These are phyloP conservation scores for Apodemia duryi DNA, from an alignment of 2,888 invertebrate genomes.

Conservation along the genomic window DNA sequence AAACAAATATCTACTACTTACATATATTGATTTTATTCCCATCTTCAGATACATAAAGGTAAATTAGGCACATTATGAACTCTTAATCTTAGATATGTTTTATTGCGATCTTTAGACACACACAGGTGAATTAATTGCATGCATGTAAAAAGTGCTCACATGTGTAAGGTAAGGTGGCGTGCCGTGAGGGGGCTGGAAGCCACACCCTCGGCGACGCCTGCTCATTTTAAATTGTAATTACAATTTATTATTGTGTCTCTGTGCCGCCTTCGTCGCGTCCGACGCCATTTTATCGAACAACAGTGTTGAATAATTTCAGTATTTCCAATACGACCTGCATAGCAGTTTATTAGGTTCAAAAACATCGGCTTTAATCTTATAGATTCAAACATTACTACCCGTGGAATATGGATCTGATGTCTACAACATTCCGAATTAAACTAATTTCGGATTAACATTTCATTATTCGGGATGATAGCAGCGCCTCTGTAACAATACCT, in stretches of 20 bases:
- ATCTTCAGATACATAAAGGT: conserved; percentile 22
- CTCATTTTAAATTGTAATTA: conserved; percentile 80
- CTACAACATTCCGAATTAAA: too few species aligned
- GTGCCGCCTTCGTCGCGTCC: conserved; percentile 69
- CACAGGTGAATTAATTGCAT: conserved; percentile 50
- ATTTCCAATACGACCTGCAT: conserved; percentile 28
- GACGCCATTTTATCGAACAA: conserved; percentile 73
- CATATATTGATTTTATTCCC: conserved; percentile 26
- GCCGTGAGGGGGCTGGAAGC: conserved; percentile 60
- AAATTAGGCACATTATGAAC: too few species aligned
- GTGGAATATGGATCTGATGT: too few species aligned
- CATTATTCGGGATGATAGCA: too few species aligned
- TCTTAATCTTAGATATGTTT: too few species aligned
- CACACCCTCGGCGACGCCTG: conserved; percentile 74
- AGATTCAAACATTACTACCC: too few species aligned
- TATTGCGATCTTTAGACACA: conserved; percentile 28
- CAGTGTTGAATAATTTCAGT: conserved; percentile 40
- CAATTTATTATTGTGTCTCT: conserved; percentile 78
- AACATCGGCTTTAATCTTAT: too few species aligned
- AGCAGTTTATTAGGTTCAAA: too few species aligned
- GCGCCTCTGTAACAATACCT: too few species aligned
- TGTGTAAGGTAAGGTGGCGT: conserved; percentile 55
- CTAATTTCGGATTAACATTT: too few species aligned
- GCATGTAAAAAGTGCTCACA: conserved; percentile 66
- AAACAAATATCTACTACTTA: too few species aligned